Percentiles rank a stretch among this genome's conserved stretches.
These are phyloP conservation scores for Dolichoris vasculosae DNA, from an alignment of 1,140 invertebrate genomes.

Conservation along the genomic window DNA sequence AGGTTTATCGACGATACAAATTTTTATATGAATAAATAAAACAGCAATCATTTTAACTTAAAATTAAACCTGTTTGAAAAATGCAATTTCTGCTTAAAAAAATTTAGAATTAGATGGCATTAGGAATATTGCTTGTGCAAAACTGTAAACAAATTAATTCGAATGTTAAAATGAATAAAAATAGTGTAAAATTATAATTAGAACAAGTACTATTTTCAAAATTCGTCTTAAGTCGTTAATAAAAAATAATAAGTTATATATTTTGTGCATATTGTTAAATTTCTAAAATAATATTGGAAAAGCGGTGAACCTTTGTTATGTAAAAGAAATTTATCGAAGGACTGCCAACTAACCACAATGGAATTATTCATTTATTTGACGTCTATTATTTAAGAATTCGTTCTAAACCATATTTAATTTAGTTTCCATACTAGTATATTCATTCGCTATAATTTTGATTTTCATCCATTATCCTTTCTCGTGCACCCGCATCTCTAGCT, in stretches of 20 bases:
- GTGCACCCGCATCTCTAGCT: not conserved
- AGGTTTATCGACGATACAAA: no score
- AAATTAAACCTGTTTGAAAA: not conserved
- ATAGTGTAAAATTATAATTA: no score
- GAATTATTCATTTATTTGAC: not conserved
- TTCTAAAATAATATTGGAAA: not conserved
- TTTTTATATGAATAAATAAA: not conserved
- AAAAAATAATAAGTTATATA: not conserved
- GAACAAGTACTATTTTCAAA: no score
- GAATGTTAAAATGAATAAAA: no score
- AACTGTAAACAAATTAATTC: no score
- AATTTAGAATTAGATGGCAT: no score
- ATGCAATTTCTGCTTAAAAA: not conserved
- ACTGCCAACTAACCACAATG: not conserved
- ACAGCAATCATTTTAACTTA: not conserved
- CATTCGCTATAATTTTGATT: constrained; percentile 10
- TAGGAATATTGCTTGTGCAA: no score
- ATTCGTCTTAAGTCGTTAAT: not conserved
- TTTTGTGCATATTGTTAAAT: not conserved
- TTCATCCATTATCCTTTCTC: not conserved
- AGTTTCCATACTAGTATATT: no score
- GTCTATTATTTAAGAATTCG: not conserved
- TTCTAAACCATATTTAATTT: not conserved
- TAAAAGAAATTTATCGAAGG: not conserved
- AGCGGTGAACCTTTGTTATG: not conserved